Evolutionary conservation across 2,888 invertebrate genomes (phyloP), one percentile per base, ranked within the genome.

Genomic region (Platyscelio sp.): DNA sequence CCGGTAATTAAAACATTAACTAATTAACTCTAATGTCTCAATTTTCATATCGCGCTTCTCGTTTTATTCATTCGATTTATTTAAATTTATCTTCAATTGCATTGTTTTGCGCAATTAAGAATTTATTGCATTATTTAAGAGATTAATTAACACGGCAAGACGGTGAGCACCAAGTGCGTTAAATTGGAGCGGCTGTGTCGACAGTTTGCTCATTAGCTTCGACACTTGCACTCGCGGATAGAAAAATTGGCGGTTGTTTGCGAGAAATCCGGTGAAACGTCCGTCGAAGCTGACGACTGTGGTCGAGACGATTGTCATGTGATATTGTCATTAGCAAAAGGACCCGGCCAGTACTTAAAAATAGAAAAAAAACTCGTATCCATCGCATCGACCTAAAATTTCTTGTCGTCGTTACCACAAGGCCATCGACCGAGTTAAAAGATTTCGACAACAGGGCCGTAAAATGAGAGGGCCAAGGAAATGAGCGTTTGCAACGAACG

Each of bases 261-360:
- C 87, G 87, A 46, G 24, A 87, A 90, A 88, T 86, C 88, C 87
- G 88, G 88, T 88, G 90, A 87, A 89, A 87, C 90, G 86, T 86
- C 83, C 86, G 86, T 88, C 83, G 87, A 89, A 91, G 90, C 83
- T 90, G 89, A 91, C 90, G 92, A 92, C 92, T 92, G 91, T 91
- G 91, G 91, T 92, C 92, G 89, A 90, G 88, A 90, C 89, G 89
- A 90, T 90, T 88, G 90, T 92, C 90, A 91, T 92, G 91, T 90
- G 92, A 92, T 92, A 92, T 91, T 90, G 91, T 92, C 91, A 91
- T 92, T 91, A 91, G 88, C 87, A 85, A 81, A 85, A 85, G 79
- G 78, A 70, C 77, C 67, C 67, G 65, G 83, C 85, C 83, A 86
- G 88, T 79, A 85, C 68, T 61, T 83, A 65, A 74, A 65, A 81